Conservation (phyloP, 2,113 vertebrate species). For the Leptosomus discolor region DNA sequence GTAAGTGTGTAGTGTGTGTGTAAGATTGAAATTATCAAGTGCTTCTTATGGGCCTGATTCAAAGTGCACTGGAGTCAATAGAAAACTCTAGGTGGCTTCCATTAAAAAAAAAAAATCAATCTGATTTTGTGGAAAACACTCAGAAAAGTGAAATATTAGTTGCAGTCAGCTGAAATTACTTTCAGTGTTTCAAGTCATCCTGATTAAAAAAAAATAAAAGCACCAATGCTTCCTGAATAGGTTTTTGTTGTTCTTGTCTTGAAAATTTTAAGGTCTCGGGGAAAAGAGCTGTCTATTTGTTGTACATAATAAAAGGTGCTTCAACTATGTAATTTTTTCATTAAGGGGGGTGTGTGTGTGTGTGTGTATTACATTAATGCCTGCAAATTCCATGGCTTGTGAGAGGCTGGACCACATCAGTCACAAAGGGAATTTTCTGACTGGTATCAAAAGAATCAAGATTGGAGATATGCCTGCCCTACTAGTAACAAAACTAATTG, state of each 20-base stretch:
- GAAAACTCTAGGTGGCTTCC: neutral
- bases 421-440: neutral
- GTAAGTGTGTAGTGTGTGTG: neutral
- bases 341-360: neutral
- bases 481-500: neutral
- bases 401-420: neutral
- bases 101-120: neutral
- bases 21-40: neutral
- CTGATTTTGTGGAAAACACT: neutral
- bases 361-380: neutral
- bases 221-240: neutral
- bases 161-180: neutral
- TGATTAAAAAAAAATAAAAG: neutral
- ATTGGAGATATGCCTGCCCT: neutral
- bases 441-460: neutral
- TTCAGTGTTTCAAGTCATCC: neutral
- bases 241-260: neutral
- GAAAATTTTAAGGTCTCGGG: neutral
- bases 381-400: neutral
- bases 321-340: neutral
- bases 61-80: neutral
- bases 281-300: neutral
- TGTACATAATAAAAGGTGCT: neutral
- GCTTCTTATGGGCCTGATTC: neutral
- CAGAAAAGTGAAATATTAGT: neutral